Evolutionary conservation across 2,797 vertebrate genomes (phyloP), one percentile per base, ranked within the genome.

Genomic region (Petrocephalus schoutedeni): DNA sequence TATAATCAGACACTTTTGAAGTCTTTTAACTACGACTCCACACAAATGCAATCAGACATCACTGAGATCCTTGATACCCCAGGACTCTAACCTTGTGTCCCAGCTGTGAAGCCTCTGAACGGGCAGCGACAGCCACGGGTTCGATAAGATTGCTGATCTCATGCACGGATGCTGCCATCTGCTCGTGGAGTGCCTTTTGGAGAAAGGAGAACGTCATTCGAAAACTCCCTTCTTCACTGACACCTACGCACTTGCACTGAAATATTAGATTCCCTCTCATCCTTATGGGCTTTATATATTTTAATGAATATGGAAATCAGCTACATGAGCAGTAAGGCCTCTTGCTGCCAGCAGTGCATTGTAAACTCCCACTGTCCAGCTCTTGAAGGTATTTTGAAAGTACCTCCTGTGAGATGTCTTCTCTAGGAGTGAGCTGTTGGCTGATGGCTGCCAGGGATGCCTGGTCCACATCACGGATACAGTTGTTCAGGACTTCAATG

Each of bases 401-500:
- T 87, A 98, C 98, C 98, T 99, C 98, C 90, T 99, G 97, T 36
- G 98, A 99, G 90, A 99, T 97, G 87, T 98, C 98, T n/a, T 99
- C 97, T 71, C 98, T 93, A 0, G 98, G 98, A 0, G 96, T 95
- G 41, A 99, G 94, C 88, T 99, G 98, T 91, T 99, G 98, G 92
- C 98, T 99, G 89, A 99, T 97, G 7, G 98, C 98, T 59, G 98
- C 97, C 0, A 99, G 95, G 2, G 98, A 99, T 3, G 98, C 98
- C 93, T 99, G 98, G 93, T 99, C 98, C 9, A 99, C 96, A 85
- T 99, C 98, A 23, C 98, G 95, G 83, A 99, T 97, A 88, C 97
- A 98, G 93, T 94, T 96, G 88, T 97, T 98, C 90, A 99, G 94
- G 51, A 96, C 96, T 19, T 98, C 97, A 0, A 99, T 98, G 71